phyloP scores from a whole-genome alignment of 2,888 invertebrate genomes.

The Theretra japonica region DNA sequence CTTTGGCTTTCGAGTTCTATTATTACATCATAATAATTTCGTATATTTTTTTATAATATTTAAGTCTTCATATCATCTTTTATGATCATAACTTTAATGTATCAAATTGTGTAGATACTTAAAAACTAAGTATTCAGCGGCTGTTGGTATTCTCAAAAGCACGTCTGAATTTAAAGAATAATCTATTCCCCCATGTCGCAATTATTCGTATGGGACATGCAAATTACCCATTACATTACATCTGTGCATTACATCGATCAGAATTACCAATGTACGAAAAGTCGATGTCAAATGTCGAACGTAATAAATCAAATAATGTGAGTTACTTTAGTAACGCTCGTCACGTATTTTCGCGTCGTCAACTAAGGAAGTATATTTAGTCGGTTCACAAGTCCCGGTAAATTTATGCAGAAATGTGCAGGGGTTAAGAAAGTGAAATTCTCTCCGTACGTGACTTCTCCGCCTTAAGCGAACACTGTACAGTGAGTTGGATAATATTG shows the following conservation, averaged over 20 bases:
- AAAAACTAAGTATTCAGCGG: too few species aligned
- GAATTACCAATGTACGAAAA: neutral
- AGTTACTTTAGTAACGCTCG: constrained; percentile 38
- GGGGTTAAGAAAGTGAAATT: constrained; percentile 55
- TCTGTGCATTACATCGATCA: constrained; percentile 3
- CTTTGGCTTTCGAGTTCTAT: too few species aligned
- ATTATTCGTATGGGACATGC: too few species aligned
- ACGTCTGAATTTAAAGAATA: too few species aligned
- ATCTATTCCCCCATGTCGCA: too few species aligned
- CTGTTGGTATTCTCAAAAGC: too few species aligned
- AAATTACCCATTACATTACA: neutral
- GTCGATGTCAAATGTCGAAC: constrained; percentile 26
- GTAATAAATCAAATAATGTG: constrained; percentile 44
- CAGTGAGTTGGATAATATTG: neutral
- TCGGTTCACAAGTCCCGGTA: constrained; percentile 43
- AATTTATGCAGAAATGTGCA: constrained; percentile 61
- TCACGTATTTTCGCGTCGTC: constrained; percentile 45
- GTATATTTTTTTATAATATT: too few species aligned
- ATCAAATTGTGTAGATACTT: too few species aligned
- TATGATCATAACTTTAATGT: too few species aligned
- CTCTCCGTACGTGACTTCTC: constrained; percentile 44
- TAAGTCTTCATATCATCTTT: too few species aligned
- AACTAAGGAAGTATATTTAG: constrained; percentile 48
- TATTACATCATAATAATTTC: too few species aligned
- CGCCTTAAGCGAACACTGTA: neutral